Evolutionary conservation across 2,113 vertebrate genomes (phyloP).

Genomic region (Leuciscus idus): DNA sequence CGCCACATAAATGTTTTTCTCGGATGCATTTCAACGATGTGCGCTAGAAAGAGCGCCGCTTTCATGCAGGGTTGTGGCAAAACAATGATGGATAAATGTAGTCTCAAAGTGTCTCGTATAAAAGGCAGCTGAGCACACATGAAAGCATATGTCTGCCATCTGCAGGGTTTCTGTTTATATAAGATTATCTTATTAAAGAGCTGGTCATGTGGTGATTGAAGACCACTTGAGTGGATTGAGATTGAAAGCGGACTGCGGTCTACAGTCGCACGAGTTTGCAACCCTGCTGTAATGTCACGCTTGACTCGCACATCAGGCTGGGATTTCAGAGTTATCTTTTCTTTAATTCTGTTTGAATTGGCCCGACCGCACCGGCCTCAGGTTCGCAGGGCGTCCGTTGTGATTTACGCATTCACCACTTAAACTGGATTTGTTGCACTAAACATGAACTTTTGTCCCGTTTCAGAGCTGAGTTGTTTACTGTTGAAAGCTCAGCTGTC

Average conservation of each 20-base stretch:
- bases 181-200: slow-evolving; percentile 8
- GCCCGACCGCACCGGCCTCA: background rate
- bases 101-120: background rate
- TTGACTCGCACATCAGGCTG: background rate
- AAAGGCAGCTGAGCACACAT: background rate
- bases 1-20: background rate
- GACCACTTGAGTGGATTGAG: background rate
- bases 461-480: background rate
- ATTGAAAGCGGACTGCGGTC: background rate
- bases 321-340: background rate
- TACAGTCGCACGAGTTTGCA: background rate
- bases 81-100: background rate
- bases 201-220: slow-evolving; percentile 22
- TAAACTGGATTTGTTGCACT: background rate
- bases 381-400: background rate
- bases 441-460: background rate
- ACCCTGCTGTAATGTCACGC: background rate
- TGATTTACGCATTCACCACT: background rate
- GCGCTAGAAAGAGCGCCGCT: background rate
- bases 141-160: slow-evolving; percentile 10
- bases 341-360: slow-evolving; percentile 18
- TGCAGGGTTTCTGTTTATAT: slow-evolving; percentile 4
- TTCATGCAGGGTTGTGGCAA: background rate
- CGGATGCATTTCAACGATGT: background rate
- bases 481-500: background rate